phyloP scores from a whole-genome alignment of 2,888 invertebrate genomes.

The Noctua janthina region DNA sequence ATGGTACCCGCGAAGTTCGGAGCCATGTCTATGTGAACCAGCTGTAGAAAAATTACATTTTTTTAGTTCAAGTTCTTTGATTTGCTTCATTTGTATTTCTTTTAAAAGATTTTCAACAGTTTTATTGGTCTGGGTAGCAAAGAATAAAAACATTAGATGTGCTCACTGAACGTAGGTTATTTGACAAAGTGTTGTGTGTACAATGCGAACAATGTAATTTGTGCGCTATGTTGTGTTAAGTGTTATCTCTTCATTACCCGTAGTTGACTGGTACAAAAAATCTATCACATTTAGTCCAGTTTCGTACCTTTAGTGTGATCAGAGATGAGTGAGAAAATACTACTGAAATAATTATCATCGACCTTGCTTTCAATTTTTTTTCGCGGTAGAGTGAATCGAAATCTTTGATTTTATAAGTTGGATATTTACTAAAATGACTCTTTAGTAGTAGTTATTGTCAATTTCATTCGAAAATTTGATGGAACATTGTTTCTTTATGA shows the following conservation, averaged over 20 bases:
- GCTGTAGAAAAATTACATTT: conserved; percentile 78
- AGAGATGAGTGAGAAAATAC: background rate
- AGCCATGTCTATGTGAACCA: conserved; percentile 95
- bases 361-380: background rate
- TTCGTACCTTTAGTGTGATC: background rate
- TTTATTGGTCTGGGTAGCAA: background rate
- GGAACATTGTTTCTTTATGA: background rate
- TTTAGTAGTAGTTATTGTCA: background rate
- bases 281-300: background rate
- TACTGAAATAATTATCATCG: background rate
- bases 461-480: background rate
- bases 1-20: conserved; percentile 95
- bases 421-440: background rate
- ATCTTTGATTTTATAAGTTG: background rate
- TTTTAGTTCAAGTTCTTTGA: background rate
- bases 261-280: background rate
- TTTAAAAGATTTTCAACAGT: background rate
- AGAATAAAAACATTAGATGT: background rate
- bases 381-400: background rate
- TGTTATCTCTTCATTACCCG: background rate
- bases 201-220: background rate
- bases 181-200: background rate
- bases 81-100: background rate
- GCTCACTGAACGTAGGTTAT: background rate
- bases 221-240: background rate